phyloP scores from a whole-genome alignment of 2,797 vertebrate genomes.

The Borostomias antarcticus region DNA sequence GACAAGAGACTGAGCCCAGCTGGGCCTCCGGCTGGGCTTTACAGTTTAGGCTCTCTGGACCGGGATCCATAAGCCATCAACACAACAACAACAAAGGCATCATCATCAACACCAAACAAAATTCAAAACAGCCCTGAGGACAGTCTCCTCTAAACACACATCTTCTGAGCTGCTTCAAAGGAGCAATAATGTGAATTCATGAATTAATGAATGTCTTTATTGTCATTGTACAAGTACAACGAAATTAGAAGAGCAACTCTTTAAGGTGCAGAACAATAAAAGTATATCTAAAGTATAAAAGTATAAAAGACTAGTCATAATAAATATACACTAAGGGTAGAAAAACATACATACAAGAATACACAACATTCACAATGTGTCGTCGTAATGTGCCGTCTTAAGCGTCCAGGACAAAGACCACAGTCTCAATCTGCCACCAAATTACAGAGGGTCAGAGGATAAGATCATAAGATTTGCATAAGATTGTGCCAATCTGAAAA shows the following conservation, averaged over 20 bases:
- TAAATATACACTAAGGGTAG: no score
- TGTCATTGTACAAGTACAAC: no score
- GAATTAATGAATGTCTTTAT: no score
- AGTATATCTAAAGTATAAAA: no score
- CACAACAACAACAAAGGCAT: not conserved
- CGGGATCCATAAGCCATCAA: slow-evolving; percentile 49
- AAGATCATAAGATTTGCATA: slow-evolving; percentile 37
- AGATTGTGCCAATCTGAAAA: slow-evolving; percentile 25
- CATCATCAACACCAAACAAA: slow-evolving; percentile 15
- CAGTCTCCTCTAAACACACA: slow-evolving; percentile 28
- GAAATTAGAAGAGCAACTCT: no score
- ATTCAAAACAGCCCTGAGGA: slow-evolving; percentile 53
- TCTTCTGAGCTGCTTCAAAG: slow-evolving; percentile 35
- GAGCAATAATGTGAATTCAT: slow-evolving; percentile 33
- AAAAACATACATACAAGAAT: no score
- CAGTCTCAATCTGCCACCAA: slow-evolving; percentile 32
- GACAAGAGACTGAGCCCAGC: slow-evolving; percentile 22
- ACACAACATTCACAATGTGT: no score
- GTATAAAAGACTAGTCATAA: no score
- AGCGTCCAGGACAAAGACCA: slow-evolving; percentile 35
- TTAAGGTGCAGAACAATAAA: no score
- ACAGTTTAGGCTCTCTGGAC: slow-evolving; percentile 29
- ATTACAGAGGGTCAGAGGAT: slow-evolving; percentile 12
- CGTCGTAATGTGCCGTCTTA: no score
- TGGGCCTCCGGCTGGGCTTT: slow-evolving; percentile 28